A percentile compares a stretch with the other conserved stretches of the same genome.
phyloP scores from a whole-genome alignment of 2,888 invertebrate genomes.

The Hofmannophila pseudospretella region DNA sequence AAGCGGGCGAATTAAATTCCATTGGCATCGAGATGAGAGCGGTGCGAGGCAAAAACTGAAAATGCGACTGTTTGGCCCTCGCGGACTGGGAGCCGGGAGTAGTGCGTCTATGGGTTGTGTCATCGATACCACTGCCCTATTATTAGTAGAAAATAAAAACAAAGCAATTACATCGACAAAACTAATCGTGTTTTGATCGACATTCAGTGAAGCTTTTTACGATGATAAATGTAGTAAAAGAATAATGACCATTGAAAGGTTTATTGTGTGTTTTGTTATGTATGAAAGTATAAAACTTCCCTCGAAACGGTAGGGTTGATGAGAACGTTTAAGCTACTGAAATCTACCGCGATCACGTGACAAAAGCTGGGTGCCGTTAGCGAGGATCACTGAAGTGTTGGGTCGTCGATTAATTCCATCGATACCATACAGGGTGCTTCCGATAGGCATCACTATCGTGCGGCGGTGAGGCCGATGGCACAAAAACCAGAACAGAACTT shows the following conservation, averaged over 20 bases:
- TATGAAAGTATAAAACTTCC: too few relatives aligned
- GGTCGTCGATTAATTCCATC: slow-evolving; percentile 19
- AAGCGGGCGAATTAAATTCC: slow-evolving; percentile 60
- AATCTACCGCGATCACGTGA: too few relatives aligned
- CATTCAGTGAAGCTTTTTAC: too few relatives aligned
- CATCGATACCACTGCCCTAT: slow-evolving; percentile 27
- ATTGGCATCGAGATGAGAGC: slow-evolving; percentile 51
- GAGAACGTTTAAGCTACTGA: too few relatives aligned
- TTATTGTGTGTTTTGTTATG: too few relatives aligned
- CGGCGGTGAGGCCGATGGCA: too few relatives aligned
- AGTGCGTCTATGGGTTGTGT: slow-evolving; percentile 22
- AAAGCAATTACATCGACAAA: background rate
- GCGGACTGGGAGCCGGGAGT: slow-evolving; percentile 33
- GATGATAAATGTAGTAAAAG: too few relatives aligned
- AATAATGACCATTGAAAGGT: too few relatives aligned
- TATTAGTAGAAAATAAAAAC: background rate
- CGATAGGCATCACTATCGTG: slow-evolving; percentile 49
- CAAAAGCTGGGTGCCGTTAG: background rate
- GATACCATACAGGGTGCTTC: slow-evolving; percentile 28
- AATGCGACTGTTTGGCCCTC: slow-evolving; percentile 52
- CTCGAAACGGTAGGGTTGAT: too few relatives aligned
- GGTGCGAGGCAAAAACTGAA: slow-evolving; percentile 55
- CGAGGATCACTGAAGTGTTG: background rate
- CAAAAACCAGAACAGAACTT: too few relatives aligned
- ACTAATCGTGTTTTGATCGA: background rate